Percentiles rank a stretch among this genome's conserved stretches.
Evolutionary conservation across 2,888 invertebrate genomes (phyloP).

Genomic region (Metopia argyrocephala): DNA sequence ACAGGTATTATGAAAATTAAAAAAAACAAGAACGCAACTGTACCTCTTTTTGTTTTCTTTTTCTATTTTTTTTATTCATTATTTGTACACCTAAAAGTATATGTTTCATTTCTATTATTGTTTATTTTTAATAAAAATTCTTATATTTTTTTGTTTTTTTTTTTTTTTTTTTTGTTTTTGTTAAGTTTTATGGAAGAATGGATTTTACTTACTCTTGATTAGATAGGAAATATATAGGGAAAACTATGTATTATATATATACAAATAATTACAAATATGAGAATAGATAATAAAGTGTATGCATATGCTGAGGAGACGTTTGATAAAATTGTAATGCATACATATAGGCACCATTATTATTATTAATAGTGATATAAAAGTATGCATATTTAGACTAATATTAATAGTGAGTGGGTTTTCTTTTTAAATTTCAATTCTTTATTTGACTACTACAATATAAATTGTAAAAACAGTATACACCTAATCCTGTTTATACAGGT

Average conservation of each 20-base stretch:
- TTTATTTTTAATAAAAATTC: background rate
- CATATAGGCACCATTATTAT: slow-evolving; percentile 7
- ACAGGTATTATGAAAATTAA: slow-evolving; percentile 28
- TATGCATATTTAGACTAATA: background rate
- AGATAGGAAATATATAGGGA: slow-evolving; percentile 37
- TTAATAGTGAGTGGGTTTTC: background rate
- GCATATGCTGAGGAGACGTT: background rate
- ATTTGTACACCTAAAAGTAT: background rate
- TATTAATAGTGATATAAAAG: background rate
- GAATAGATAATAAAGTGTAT: background rate
- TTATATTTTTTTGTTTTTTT: too few relatives aligned
- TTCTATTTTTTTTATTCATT: too few relatives aligned
- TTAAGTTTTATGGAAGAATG: slow-evolving; percentile 34
- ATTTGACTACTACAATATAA: slow-evolving; percentile 5
- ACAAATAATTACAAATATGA: background rate
- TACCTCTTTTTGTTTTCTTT: slow-evolving; percentile 31
- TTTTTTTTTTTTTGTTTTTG: background rate
- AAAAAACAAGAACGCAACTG: slow-evolving; percentile 34
- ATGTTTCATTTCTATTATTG: background rate
- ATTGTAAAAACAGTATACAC: background rate
- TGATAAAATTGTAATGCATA: background rate
- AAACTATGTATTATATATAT: background rate
- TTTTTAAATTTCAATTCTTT: background rate
- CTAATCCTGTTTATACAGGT: background rate
- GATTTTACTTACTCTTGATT: slow-evolving; percentile 56